Conservation (phyloP, 1,140 invertebrate species). For the Phthorimaea operculella region DNA sequence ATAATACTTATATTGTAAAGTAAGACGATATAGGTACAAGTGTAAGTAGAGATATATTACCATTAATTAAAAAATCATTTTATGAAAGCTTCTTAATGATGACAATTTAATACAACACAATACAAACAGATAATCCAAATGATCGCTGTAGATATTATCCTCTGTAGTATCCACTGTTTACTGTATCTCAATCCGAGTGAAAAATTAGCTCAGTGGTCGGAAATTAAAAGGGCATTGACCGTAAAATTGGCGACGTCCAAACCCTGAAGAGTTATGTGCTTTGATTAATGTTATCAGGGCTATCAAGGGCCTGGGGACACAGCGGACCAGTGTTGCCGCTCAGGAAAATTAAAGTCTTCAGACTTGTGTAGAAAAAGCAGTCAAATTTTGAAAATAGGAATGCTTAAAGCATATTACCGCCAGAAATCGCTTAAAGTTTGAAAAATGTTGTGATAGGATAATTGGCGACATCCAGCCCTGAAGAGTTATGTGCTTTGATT, state of each 20-base stretch:
- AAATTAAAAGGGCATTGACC: slow-evolving; percentile 18
- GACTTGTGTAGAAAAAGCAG: too few relatives aligned
- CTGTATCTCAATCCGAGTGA: slow-evolving; percentile 11
- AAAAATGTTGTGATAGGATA: too few relatives aligned
- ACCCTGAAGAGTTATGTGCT: slow-evolving; percentile 12
- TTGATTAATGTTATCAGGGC: slow-evolving; percentile 20
- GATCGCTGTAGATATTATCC: not conserved
- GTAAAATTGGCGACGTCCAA: slow-evolving; percentile 14
- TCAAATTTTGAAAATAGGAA: too few relatives aligned
- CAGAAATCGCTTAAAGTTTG: too few relatives aligned
- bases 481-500: slow-evolving; percentile 18
- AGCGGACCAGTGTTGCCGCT: too few relatives aligned
- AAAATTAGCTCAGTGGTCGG: slow-evolving; percentile 9
- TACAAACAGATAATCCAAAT: not conserved
- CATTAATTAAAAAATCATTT: too few relatives aligned
- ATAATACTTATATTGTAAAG: too few relatives aligned
- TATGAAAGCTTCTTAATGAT: too few relatives aligned
- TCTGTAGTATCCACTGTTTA: not conserved
- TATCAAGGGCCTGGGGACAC: slow-evolving; percentile 9
- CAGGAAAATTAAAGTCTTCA: too few relatives aligned
- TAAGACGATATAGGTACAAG: too few relatives aligned
- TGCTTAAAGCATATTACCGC: too few relatives aligned
- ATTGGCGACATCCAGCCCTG: slow-evolving; percentile 9
- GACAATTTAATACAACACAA: not conserved
- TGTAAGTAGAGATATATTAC: too few relatives aligned